Percentiles rank a stretch among this genome's conserved stretches.
Evolutionary conservation across 2,888 invertebrate genomes (phyloP).

Genomic region (Rhagium mordax): DNA sequence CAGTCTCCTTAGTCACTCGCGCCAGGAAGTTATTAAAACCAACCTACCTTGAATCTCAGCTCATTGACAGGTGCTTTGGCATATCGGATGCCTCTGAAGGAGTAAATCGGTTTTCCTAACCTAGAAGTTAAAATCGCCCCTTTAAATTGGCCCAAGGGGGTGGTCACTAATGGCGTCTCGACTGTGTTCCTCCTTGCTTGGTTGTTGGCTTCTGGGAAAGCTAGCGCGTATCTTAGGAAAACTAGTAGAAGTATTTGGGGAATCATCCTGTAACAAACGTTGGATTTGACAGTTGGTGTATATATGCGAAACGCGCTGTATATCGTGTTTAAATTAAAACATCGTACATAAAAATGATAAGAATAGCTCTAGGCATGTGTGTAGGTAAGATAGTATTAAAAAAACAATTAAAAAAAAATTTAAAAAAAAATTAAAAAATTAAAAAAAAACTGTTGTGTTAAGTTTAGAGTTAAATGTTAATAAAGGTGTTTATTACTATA

Average conservation of each 20-base stretch:
- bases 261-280: slow-evolving; percentile 34
- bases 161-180: slow-evolving; percentile 47
- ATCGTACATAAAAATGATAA: too few species aligned
- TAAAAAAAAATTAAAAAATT: too few species aligned
- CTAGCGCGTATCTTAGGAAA: slow-evolving; percentile 35
- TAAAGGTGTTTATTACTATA: too few species aligned
- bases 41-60: slow-evolving; percentile 67
- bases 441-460: too few species aligned
- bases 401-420: too few species aligned
- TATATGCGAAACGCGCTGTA: too few species aligned
- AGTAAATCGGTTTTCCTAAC: slow-evolving; percentile 58
- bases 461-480: too few species aligned
- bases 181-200: slow-evolving; percentile 38
- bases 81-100: slow-evolving; percentile 62
- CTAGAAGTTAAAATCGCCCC: slow-evolving; percentile 59
- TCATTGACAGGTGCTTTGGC: slow-evolving; percentile 63
- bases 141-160: slow-evolving; percentile 58
- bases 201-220: slow-evolving; percentile 46
- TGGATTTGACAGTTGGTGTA: not conserved
- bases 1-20: too few species aligned
- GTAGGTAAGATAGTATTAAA: too few species aligned
- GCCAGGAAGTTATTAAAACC: too few species aligned
- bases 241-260: slow-evolving; percentile 24
- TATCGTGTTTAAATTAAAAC: too few species aligned
- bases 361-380: too few species aligned